Conservation (phyloP, 2,888 invertebrate genomes). For the Lasioglossum figueresi region DNA sequence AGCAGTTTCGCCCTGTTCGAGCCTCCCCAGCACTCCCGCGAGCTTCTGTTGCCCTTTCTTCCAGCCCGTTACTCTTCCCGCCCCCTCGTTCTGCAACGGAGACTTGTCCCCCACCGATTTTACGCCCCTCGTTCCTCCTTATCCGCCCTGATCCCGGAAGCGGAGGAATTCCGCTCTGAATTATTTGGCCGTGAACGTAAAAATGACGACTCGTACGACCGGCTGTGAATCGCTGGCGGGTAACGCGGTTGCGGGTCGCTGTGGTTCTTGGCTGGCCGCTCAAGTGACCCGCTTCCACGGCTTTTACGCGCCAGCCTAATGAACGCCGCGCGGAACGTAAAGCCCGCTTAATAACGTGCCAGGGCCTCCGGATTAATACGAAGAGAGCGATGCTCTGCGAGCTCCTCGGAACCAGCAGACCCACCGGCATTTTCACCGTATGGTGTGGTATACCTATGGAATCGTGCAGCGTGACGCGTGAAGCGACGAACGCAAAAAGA, state of each 20-base stretch:
- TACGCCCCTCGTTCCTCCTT: neutral
- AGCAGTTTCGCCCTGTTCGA: constrained; percentile 34
- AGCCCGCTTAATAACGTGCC: constrained; percentile 43
- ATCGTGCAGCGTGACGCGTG: neutral
- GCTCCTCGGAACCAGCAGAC: neutral
- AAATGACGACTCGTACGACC: constrained; percentile 5
- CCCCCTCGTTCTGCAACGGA: neutral
- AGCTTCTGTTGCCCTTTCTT: constrained; percentile 34
- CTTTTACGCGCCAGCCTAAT: constrained; percentile 53
- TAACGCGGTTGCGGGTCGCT: constrained; percentile 1
- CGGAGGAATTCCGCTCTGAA: constrained; percentile 32
- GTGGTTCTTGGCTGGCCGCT: constrained; percentile 14
- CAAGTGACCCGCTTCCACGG: constrained; percentile 35
- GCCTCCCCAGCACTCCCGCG: constrained; percentile 18
- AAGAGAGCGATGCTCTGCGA: constrained; percentile 1
- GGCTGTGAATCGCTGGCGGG: neutral
- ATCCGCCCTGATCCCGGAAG: neutral
- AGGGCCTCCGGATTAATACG: constrained; percentile 23
- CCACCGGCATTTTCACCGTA: neutral
- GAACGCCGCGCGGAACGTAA: constrained; percentile 40
- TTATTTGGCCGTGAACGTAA: constrained; percentile 36
- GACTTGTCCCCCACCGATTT: neutral
- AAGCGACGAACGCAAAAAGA: neutral
- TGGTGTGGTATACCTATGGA: neutral
- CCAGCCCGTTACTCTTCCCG: constrained; percentile 28